Base-by-base conservation (phyloP, 2,113 vertebrate genomes). In the Corythaixoides concolor region DNA sequence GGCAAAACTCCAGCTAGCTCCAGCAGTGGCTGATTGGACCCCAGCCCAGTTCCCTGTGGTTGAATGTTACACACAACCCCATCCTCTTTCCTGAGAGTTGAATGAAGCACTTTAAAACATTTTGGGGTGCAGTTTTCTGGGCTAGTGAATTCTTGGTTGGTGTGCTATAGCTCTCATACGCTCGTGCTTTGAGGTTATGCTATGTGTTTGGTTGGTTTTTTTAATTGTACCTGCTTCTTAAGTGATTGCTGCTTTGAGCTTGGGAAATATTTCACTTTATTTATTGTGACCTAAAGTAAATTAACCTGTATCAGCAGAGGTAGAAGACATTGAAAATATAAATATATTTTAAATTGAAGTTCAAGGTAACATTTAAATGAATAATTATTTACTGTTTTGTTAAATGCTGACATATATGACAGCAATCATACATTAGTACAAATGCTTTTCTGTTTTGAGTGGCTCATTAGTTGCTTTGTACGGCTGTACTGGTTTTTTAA, bases 351-450 rank as follows among this genome's bases (percentile, higher is more conserved):
- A 95, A 98, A 96, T 96, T 97, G 97, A 97, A 97, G 96, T 97
- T 98, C 95, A 98, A 96, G 94, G 95, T 96, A 98, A 97, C 89
- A 91, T 97, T 97, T 96, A 95, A 97, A 95, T 97, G 93, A 98
- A 95, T 97, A 98, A 98, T 98, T 98, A 98, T 98, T 98, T 98
- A 97, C 88, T 95, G 72, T 97, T 98, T 97, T 98, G 94, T 95
- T 98, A 98, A 98, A 97, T 90, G 82, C 87, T 97, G 95, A 96
- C 92, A 52, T 97, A 70, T 89, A 93, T 95, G 95, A 97, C 93
- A 97, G 96, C 88, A 94, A 83, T 95, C 95, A 83, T 96, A 89
- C 97, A 95, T 97, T 97, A 97, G 76, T 95, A 96, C 94, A 97
- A 98, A 97, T 96, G 94, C 94, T 96, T 97, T 97, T 98, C 96